Percentiles rank a stretch among this genome's conserved stretches.
Conservation (phyloP, 2,797 vertebrate species). For the Lates japonicus region DNA sequence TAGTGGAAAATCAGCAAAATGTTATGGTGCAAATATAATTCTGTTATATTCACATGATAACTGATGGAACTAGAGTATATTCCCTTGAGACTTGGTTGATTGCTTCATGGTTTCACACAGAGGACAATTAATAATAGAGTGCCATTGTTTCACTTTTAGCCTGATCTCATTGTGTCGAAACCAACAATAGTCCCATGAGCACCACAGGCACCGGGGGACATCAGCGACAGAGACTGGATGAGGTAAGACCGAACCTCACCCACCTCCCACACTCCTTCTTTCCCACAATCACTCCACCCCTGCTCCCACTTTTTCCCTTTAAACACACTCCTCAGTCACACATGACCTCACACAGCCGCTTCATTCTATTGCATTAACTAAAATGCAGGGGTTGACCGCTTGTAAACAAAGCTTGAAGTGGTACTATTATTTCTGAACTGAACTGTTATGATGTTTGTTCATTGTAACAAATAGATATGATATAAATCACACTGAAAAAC, state of each 20-base stretch:
- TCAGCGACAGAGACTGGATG: conserved; percentile 55
- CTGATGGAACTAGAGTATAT: not conserved
- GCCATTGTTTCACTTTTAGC: conserved; percentile 61
- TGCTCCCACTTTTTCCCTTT: conserved; percentile 4
- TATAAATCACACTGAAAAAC: not conserved
- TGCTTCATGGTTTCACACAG: conserved; percentile 25
- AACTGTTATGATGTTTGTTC: not conserved
- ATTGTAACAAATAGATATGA: not conserved
- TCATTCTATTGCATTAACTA: not conserved
- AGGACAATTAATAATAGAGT: conserved; percentile 55
- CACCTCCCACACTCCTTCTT: conserved; percentile 17
- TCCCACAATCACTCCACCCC: not conserved
- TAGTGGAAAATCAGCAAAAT: not conserved
- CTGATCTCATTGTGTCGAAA: conserved; percentile 66
- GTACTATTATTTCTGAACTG: not conserved
- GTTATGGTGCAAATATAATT: not conserved
- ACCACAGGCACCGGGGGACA: conserved; percentile 43
- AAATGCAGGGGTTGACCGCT: not conserved
- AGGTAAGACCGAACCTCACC: conserved; percentile 60
- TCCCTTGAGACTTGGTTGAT: not conserved
- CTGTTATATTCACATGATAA: not conserved
- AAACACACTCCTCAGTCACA: conserved; percentile 18
- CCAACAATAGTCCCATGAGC: conserved; percentile 73
- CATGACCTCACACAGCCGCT: conserved; percentile 44
- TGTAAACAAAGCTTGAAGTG: not conserved